These are phyloP conservation scores for Pelecanoides urinatrix DNA, from an alignment of 2,113 vertebrate species.

Conservation along the genomic window DNA sequence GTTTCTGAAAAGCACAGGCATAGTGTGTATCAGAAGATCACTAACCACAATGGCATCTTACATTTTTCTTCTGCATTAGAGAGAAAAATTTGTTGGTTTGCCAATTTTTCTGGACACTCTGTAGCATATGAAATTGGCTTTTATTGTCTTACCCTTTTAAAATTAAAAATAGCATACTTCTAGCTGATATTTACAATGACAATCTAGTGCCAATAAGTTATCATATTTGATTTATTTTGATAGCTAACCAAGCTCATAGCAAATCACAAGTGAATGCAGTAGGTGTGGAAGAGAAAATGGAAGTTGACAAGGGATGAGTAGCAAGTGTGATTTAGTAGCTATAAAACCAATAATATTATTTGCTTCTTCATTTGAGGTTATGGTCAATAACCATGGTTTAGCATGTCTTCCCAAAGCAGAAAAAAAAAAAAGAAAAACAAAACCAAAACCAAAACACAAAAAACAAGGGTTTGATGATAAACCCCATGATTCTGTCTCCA, in stretches of 20 bases:
- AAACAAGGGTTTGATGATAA: neutral
- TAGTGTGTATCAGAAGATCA: neutral
- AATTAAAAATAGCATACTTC: neutral
- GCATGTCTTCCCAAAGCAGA: neutral
- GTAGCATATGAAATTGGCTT: neutral
- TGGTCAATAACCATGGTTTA: neutral
- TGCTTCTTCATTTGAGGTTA: neutral
- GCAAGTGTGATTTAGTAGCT: neutral
- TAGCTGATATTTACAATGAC: neutral
- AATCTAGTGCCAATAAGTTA: neutral
- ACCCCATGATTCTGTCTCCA: neutral
- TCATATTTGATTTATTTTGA: neutral
- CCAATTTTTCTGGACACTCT: neutral
- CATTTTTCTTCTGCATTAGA: neutral
- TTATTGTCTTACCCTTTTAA: neutral
- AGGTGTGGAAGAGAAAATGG: neutral
- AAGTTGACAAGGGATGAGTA: neutral
- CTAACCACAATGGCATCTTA: neutral
- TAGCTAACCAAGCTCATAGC: neutral
- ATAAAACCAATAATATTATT: neutral
- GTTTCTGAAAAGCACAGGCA: neutral
- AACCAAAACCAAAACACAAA: neutral
- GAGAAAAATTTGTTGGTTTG: neutral
- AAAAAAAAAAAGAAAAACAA: neutral
- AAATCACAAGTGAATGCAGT: neutral